Conservation (phyloP, 2,113 vertebrate species). For the Bubo scandiacus region DNA sequence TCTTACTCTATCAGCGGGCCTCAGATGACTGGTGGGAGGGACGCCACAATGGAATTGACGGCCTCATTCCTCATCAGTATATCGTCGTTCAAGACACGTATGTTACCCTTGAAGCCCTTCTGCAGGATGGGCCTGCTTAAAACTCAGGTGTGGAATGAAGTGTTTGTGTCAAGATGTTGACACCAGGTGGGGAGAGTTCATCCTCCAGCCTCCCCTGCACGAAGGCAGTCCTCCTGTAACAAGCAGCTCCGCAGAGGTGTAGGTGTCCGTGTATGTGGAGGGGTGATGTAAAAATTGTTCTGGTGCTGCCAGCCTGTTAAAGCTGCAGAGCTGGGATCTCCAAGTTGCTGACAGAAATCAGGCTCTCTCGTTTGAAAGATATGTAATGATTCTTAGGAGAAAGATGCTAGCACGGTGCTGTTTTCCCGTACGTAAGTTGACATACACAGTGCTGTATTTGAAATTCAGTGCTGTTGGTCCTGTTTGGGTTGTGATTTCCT, state of each 20-base stretch:
- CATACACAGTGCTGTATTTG: neutral
- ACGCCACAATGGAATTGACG: conserved; percentile 87
- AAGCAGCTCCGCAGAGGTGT: neutral
- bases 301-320: neutral
- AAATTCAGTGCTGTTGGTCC: neutral
- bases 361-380: neutral
- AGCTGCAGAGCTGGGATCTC: neutral
- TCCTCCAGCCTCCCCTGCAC: accelerated
- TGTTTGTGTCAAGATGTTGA: accelerated
- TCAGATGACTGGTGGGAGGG: conserved; percentile 98
- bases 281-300: accelerated
- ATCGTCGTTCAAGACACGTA: conserved; percentile 94
- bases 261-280: neutral
- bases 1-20: conserved; percentile 89
- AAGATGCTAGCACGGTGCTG: neutral
- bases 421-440: neutral
- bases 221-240: neutral
- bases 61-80: conserved; percentile 95
- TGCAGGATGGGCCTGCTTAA: neutral
- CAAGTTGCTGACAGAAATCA: neutral
- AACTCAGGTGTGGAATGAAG: neutral
- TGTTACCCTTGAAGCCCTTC: conserved; percentile 31
- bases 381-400: neutral
- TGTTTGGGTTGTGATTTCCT: conserved; percentile 45
- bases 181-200: neutral